Percentiles rank a stretch among this genome's conserved stretches.
Evolutionary conservation across 2,113 vertebrate genomes (phyloP).

Genomic region (Phylloscopus trochilus): DNA sequence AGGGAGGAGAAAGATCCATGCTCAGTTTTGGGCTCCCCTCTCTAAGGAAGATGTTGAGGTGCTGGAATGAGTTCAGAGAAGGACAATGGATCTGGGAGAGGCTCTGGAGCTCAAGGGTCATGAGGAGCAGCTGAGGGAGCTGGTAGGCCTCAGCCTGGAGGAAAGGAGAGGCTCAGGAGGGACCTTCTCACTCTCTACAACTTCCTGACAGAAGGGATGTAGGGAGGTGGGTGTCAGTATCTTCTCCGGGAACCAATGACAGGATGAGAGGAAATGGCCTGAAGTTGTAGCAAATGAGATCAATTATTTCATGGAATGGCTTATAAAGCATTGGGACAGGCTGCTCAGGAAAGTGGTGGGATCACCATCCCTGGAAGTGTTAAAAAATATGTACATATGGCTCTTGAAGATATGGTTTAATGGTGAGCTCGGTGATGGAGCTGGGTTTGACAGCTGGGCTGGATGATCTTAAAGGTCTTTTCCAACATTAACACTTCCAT

Average conservation of each 20-base stretch:
- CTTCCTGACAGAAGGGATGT: background rate
- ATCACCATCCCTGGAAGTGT: background rate
- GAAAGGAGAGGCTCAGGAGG: background rate
- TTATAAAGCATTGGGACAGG: background rate
- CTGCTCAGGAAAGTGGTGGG: background rate
- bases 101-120: background rate
- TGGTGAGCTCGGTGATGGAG: background rate
- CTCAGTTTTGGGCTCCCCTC: background rate
- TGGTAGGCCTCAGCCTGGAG: background rate
- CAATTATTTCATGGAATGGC: background rate
- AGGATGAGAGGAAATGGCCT: background rate
- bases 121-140: background rate
- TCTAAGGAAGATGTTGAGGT: no score
- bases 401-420: background rate
- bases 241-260: background rate
- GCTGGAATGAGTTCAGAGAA: background rate
- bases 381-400: no score
- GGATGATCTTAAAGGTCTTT: background rate
- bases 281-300: background rate
- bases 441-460: background rate
- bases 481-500: background rate
- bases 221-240: background rate
- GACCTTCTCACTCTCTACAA: background rate
- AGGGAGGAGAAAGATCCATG: background rate
- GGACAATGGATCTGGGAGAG: no score